Percentiles rank a stretch among this genome's conserved stretches.
These are phyloP conservation scores for Sycophila sp. DNA, from an alignment of 1,140 invertebrate genomes.

Conservation along the genomic window DNA sequence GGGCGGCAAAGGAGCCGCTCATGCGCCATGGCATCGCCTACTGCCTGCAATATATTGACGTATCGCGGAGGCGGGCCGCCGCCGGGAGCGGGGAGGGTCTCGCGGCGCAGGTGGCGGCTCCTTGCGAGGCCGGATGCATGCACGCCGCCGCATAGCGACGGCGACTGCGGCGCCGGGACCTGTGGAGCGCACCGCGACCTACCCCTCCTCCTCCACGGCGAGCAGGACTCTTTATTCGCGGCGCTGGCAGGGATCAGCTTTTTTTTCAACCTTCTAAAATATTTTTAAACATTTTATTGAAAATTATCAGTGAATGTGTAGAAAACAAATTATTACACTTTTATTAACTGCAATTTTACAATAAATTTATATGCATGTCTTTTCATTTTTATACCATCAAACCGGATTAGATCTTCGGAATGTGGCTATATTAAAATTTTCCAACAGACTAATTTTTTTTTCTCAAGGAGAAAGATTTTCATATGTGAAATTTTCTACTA, in stretches of 20 bases:
- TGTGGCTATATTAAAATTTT: no score
- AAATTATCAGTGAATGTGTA: no score
- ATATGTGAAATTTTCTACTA: no score
- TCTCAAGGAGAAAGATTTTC: no score
- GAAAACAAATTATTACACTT: no score
- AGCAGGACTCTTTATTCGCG: background rate
- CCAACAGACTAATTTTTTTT: no score
- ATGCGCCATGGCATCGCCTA: background rate
- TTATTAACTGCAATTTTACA: no score
- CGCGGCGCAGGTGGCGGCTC: background rate
- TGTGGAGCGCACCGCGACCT: background rate
- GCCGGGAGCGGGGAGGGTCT: background rate
- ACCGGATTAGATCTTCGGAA: no score
- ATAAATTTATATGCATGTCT: no score
- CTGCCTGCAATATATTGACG: slow-evolving; percentile 3
- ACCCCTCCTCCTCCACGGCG: background rate
- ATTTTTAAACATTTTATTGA: no score
- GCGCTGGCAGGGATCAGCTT: background rate
- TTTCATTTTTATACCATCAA: no score
- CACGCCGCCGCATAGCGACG: background rate
- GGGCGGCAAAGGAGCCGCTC: background rate
- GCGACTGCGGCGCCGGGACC: background rate
- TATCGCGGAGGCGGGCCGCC: background rate
- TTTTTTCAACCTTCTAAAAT: background rate
- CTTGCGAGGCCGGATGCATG: background rate